Evolutionary conservation across 2,113 vertebrate genomes (phyloP).

Genomic region (Datnioides undecimradiatus): DNA sequence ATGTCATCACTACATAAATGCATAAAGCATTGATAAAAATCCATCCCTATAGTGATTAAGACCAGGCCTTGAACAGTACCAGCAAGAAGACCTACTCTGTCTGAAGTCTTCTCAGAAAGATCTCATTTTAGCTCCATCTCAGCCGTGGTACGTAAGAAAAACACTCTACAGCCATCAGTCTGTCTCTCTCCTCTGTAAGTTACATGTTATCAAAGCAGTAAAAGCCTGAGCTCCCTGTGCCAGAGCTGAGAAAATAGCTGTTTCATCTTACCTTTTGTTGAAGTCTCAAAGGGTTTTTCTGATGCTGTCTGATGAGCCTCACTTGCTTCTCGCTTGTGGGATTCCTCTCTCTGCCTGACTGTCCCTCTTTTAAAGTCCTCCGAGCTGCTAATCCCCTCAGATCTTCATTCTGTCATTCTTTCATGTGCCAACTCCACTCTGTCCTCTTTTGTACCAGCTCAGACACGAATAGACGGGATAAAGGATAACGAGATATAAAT

Average conservation of each 20-base stretch:
- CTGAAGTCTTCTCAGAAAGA: not conserved
- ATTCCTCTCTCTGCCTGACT: slow-evolving; percentile 4
- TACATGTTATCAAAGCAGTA: slow-evolving; percentile 12
- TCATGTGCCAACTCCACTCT: slow-evolving; percentile 22
- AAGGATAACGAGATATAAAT: slow-evolving; percentile 24
- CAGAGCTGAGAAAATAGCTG: slow-evolving; percentile 20
- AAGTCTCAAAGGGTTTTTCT: slow-evolving; percentile 8
- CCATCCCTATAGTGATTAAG: not conserved
- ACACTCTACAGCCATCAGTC: not conserved
- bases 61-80: not conserved
- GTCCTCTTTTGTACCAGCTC: slow-evolving; percentile 44
- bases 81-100: not conserved
- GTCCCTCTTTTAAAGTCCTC: slow-evolving; percentile 59
- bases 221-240: not conserved
- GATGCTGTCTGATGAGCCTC: slow-evolving; percentile 29
- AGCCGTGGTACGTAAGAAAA: not conserved
- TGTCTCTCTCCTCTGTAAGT: not conserved
- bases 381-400: slow-evolving; percentile 60
- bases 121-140: slow-evolving; percentile 28
- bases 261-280: slow-evolving; percentile 50
- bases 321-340: slow-evolving; percentile 10
- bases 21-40: not conserved
- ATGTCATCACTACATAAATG: not conserved
- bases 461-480: slow-evolving; percentile 53
- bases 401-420: slow-evolving; percentile 15